Evolutionary conservation across 23 tunicate species (phyloP).

Genomic region (Diplosoma virens): DNA sequence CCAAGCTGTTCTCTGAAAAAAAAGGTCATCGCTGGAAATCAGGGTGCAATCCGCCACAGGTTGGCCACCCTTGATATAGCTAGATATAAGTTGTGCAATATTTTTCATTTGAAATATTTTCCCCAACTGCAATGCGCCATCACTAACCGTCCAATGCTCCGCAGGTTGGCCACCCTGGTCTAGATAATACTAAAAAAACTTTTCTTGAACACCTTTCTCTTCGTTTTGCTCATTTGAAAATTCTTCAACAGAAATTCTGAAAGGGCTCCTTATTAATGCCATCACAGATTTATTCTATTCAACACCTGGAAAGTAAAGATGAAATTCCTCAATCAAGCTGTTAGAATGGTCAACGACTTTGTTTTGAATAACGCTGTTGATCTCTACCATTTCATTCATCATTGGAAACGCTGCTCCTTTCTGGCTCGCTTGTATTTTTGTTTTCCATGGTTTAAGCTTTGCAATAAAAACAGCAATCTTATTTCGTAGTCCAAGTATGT

Average conservation of each 20-base stretch:
- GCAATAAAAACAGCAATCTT: conserved; percentile 20
- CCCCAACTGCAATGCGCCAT: no score
- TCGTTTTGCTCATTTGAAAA: background rate
- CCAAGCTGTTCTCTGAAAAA: no score
- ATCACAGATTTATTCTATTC: conserved; percentile 31
- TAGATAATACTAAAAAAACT: no score
- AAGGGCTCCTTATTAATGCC: conserved; percentile 26
- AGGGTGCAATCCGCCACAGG: no score
- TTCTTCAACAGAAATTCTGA: conserved; percentile 44
- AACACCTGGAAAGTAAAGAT: conserved; percentile 39
- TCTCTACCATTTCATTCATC: conserved; percentile 2
- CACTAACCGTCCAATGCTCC: no score
- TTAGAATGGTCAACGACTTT: conserved; percentile 1
- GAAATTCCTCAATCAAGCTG: conserved; percentile 39
- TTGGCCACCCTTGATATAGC: no score
- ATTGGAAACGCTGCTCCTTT: conserved; percentile 23
- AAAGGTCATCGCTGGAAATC: no score
- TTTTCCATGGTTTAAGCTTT: conserved; percentile 6
- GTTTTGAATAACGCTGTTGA: conserved; percentile 13
- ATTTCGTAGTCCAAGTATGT: conserved; percentile 6
- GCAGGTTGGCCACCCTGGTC: no score
- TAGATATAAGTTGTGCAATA: no score
- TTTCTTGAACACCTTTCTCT: background rate
- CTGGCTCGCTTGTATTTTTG: conserved; percentile 5
- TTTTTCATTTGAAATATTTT: no score